Evolutionary conservation across 2,797 vertebrate genomes (phyloP).

Genomic region (Eulemur albifrons): DNA sequence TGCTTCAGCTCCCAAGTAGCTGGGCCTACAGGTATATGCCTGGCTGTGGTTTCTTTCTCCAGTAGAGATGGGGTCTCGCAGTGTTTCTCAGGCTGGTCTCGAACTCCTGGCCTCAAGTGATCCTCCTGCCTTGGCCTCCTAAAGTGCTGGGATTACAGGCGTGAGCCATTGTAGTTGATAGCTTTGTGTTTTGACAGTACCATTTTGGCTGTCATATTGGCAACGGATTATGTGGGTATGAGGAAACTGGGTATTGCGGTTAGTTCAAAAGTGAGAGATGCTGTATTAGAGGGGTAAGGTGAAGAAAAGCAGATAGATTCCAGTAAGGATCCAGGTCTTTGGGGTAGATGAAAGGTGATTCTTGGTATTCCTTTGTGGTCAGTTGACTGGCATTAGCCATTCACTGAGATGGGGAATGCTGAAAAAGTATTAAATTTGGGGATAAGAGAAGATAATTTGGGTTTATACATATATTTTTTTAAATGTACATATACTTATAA

Average conservation of each 20-base stretch:
- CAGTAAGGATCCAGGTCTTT: background rate
- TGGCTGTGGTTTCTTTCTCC: background rate
- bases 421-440: background rate
- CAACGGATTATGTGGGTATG: background rate
- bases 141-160: background rate
- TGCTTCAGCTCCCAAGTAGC: background rate
- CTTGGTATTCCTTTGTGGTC: background rate
- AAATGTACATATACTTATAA: background rate
- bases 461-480: background rate
- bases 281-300: background rate
- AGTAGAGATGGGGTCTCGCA: background rate
- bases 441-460: background rate
- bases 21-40: background rate
- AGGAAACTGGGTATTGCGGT: background rate
- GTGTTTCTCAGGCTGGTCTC: background rate
- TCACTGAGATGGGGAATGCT: background rate
- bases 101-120: background rate
- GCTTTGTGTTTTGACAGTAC: background rate
- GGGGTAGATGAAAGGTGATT: background rate
- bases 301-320: background rate
- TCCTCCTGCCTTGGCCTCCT: background rate
- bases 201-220: background rate
- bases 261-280: background rate
- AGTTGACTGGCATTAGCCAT: background rate
- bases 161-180: background rate